phyloP scores from a whole-genome alignment of 2,888 invertebrate species.

The Aphodius granarius region DNA sequence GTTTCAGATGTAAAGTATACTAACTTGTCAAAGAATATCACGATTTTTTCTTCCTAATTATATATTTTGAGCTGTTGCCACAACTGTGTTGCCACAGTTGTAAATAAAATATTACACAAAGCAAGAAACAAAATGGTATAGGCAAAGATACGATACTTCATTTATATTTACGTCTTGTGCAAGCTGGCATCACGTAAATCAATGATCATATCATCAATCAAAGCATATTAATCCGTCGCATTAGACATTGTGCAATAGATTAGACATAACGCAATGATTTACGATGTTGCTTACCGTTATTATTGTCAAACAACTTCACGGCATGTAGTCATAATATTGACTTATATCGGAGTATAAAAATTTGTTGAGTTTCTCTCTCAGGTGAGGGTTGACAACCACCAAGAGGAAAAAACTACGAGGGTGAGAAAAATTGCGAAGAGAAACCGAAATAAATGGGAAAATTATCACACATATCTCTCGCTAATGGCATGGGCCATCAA shows the following conservation, averaged over 20 bases:
- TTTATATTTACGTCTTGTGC: neutral
- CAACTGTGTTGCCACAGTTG: no score
- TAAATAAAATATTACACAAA: no score
- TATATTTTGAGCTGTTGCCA: no score
- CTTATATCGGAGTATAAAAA: no score
- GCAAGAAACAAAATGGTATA: neutral
- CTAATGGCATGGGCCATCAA: conserved; percentile 22
- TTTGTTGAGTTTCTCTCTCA: neutral
- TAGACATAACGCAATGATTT: neutral
- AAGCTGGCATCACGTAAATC: neutral
- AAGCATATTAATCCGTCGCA: neutral
- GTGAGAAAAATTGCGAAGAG: conserved; percentile 5
- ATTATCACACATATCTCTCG: conserved; percentile 26
- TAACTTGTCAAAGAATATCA: no score
- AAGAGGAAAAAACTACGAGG: neutral
- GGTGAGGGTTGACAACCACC: neutral
- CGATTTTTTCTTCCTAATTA: no score
- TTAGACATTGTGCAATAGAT: neutral
- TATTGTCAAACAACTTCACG: neutral
- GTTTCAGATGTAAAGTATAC: no score
- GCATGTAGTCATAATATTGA: no score
- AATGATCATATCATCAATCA: neutral
- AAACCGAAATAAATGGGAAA: conserved; percentile 26
- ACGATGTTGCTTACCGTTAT: neutral
- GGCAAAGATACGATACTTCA: no score